Base-by-base conservation (phyloP, 2,888 invertebrate genomes). In the Hydrotaea diabolus region DNA sequence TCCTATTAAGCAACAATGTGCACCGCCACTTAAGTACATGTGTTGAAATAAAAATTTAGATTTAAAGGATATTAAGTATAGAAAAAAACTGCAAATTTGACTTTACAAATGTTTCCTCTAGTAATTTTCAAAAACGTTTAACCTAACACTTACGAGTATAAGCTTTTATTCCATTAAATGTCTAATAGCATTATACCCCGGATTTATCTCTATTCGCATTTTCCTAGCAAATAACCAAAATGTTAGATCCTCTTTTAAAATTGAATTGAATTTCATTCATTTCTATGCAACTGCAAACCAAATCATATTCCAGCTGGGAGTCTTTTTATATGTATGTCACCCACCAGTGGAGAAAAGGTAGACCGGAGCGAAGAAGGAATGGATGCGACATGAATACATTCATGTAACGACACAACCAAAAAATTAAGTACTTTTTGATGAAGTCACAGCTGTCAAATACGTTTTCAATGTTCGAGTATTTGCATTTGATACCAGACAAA, bases 381-480 rank as follows among this genome's bases (percentile, higher is more conserved):
- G 15, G 49, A 23, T 36, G 21, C 21, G 46, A 23, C 69, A 69
- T 69, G 69, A 21, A 69, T 46, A 69, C 46, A 69, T 69, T 43
- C 69, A 43, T 69, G 69, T 46, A 23, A 23, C 69, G 23, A 43
- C 69, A 66, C 66, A 69, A 43, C 69, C 43, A 19, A 69, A 46
- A 69, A 69, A 69, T 69, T 69, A 69, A 69, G 69, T 39, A 69
- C 69, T 69, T 69, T 69, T 69, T 69, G 69, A 69, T 43, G 69
- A 69, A 69, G 69, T 69, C 69, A 69, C 69, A 69, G 69, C 69
- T 69, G 69, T 69, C 69, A 69, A 46, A 69, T 69, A 69, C 43
- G 46, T 17, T 69, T 69, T 69, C 69, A 43, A 69, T 69, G 69
- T 69, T 69, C 69, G 39, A 69, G 21, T 69, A 69, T 69, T 69